Evolutionary conservation across 2,113 vertebrate genomes (phyloP), one percentile per base, ranked within the genome.

Genomic region (Heptranchias perlo): DNA sequence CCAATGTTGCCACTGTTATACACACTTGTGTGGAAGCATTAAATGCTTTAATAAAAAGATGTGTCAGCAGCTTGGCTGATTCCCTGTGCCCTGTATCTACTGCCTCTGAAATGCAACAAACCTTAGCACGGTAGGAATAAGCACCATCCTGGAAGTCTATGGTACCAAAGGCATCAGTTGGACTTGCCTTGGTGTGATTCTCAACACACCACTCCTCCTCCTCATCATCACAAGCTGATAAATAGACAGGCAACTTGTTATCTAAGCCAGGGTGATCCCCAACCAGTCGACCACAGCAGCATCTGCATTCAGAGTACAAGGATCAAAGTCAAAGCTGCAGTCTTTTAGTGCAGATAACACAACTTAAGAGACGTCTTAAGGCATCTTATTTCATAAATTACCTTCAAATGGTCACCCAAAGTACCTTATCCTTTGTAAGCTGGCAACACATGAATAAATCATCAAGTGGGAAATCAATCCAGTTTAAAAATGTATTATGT

Each of bases 131-230:
- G 96, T 98, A 98, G 18, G 98, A 98, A 4, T 98, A 98, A 87
- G 98, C 98, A 94, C 98, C 98, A 96, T 99, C 98, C 97, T 99
- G 98, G 97, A 99, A 99, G 97, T 98, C 99, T 94, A 99, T 97
- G 0, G 98, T 99, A 93, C 99, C 99, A 96, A 98, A 99, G 1
- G 99, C 98, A 82, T 99, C 98, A 0, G 99, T 99, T 89, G 98
- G 98, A 96, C 98, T 98, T 96, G 97, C 97, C 82, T 96, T 97
- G 14, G 99, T 99, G 97, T 99, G 98, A 4, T 96, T 97, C 96
- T 98, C 97, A 65, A 98, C 97, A 96, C 98, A 98, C 99, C 99
- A 99, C 69, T 98, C 97, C 96, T 98, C 98, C 39, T 96, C 96
- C 49, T 96, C 47, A 25, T 96, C 96, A 89, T 96, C 96, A 35